These are phyloP conservation scores for Aquatica leii DNA, from an alignment of 2,888 invertebrate species.

Conservation along the genomic window DNA sequence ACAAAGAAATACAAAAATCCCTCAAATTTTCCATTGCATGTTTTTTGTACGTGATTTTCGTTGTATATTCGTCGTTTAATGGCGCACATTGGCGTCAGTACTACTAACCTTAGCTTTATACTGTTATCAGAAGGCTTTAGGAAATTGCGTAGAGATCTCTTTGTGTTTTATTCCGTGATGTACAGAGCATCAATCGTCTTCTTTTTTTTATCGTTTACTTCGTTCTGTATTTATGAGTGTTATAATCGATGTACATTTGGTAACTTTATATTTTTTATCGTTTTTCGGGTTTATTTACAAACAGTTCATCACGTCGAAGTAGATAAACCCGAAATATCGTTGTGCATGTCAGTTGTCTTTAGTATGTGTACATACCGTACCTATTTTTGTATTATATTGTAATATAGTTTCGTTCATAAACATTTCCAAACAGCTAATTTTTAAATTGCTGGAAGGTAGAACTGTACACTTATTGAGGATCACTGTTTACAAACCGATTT, in stretches of 20 bases:
- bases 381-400: conserved; percentile 59
- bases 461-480: conserved; percentile 55
- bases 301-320: background rate
- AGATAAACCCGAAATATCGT: conserved; percentile 25
- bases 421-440: conserved; percentile 55
- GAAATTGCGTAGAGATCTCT: too few species aligned
- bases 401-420: conserved; percentile 59
- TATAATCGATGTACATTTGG: conserved; percentile 43
- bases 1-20: conserved; percentile 1
- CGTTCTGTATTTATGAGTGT: conserved; percentile 54
- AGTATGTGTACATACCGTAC: conserved; percentile 52
- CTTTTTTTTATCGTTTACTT: conserved; percentile 41
- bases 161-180: conserved; percentile 31
- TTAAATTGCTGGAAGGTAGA: conserved; percentile 46
- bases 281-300: conserved; percentile 55
- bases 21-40: conserved; percentile 5
- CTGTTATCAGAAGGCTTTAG: too few species aligned
- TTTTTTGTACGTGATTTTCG: conserved; percentile 3
- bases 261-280: conserved; percentile 49
- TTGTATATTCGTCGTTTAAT: conserved; percentile 10
- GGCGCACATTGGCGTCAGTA: too few species aligned
- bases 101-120: too few species aligned
- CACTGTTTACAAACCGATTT: conserved; percentile 42
- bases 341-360: conserved; percentile 49
- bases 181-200: conserved; percentile 52